These are phyloP conservation scores for Amphiprion percula DNA, from an alignment of 2,113 vertebrate genomes.

Conservation along the genomic window DNA sequence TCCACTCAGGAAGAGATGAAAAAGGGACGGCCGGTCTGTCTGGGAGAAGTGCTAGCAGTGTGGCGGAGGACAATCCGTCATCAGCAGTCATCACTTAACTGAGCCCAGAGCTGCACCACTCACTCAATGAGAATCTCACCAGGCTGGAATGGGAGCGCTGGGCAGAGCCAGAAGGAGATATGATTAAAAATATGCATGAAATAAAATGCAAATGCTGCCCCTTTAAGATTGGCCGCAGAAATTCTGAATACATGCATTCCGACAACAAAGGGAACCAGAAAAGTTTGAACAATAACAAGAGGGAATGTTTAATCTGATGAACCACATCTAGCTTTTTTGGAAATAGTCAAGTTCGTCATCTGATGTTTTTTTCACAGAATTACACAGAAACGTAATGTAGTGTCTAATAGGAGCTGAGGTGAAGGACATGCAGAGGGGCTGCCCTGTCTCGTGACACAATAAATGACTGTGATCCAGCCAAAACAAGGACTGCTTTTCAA, in stretches of 20 bases:
- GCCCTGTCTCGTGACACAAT: conserved; percentile 72
- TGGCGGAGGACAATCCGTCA: conserved; percentile 79
- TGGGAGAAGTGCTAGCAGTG: conserved; percentile 70
- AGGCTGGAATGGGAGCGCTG: conserved; percentile 67
- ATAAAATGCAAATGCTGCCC: conserved; percentile 78
- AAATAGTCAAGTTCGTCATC: conserved; percentile 15
- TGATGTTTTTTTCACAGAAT: conserved; percentile 13
- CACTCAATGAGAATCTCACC: conserved; percentile 71
- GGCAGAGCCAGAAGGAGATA: conserved; percentile 57
- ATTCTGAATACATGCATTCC: conserved; percentile 11
- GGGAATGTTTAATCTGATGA: not conserved
- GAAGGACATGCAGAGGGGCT: conserved; percentile 66
- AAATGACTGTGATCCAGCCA: conserved; percentile 77
- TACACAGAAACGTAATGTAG: conserved; percentile 46
- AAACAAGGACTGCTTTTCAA: conserved; percentile 81
- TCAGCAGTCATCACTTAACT: conserved; percentile 79
- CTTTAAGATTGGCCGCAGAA: conserved; percentile 29
- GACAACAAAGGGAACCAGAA: not conserved
- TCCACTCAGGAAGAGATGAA: conserved; percentile 79
- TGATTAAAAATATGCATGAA: conserved; percentile 80
- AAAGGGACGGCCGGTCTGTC: conserved; percentile 72
- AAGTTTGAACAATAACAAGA: not conserved
- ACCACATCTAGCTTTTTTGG: not conserved
- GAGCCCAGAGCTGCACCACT: conserved; percentile 70
- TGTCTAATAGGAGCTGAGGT: conserved; percentile 59